Base-by-base conservation (phyloP, 2,797 vertebrate species). In the Taenioides sp. region DNA sequence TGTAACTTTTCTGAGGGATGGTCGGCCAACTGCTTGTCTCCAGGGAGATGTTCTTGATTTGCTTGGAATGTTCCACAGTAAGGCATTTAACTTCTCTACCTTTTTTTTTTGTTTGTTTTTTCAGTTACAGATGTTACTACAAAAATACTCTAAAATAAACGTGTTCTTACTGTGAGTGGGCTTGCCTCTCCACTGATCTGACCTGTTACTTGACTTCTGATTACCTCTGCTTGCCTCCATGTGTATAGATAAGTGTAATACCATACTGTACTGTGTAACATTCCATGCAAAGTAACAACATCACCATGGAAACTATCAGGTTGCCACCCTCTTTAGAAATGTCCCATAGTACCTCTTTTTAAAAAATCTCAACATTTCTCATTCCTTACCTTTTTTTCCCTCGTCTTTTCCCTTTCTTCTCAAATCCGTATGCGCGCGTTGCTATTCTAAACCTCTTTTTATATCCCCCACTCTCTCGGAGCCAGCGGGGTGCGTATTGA, bases 401-500 rank as follows among this genome's bases (percentile, higher is more conserved):
- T 68, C 63, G 70, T 11, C 54, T 6, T 1, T 12, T 62, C n/a
- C n/a, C 20, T 60, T 65, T n/a, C 28, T 62, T 37, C 31, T 28
- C 17, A 10, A 65, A 57, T 5, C n/a, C 16, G 40, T 49, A 16
- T 27, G n/a, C 1, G 14, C 11, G 31, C 37, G 37, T n/a, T 69
- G 68, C 69, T 76, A 67, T 58, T 34, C 73, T 79, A 60, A 49
- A 64, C 59, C 69, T 47, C 75, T 54, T 62, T 59, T 82, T 76
- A 80, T 82, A 78, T 43, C 54, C 71, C 60, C 61, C 2, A 54
- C 67, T 72, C 65, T 65, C 22, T 25, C 79, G 70, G 62, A 72
- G 80, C 63, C 86, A 83, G 71, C 37, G 25, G 86, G 78, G 75
- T 58, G 72, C 75, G 81, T 64, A 70, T 76, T 78, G 76, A 83